Conservation (phyloP, 1,140 invertebrate genomes). For the Leucophenga varia region DNA sequence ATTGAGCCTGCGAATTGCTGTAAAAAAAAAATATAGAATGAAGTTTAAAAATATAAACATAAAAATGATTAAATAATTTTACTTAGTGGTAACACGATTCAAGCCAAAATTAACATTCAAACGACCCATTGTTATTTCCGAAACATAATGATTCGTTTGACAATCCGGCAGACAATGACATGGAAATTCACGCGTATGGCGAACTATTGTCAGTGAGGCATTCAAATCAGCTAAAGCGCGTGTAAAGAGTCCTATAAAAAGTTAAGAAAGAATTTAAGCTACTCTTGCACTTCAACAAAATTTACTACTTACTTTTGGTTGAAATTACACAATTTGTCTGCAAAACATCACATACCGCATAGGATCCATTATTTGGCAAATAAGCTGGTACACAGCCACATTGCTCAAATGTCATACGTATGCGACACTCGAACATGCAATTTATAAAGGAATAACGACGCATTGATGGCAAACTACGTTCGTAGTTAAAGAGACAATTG, state of each 20-base stretch:
- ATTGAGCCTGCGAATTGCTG: slow-evolving; percentile 15
- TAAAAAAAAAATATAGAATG: neutral
- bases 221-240: slow-evolving; percentile 38
- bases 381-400: slow-evolving; percentile 66
- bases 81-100: slow-evolving; percentile 25
- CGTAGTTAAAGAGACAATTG: slow-evolving; percentile 62
- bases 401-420: slow-evolving; percentile 48
- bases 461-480: slow-evolving; percentile 55
- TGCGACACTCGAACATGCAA: slow-evolving; percentile 63
- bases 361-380: slow-evolving; percentile 58
- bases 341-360: slow-evolving; percentile 24
- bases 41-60: neutral
- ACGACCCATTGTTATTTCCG: slow-evolving; percentile 60
- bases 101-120: slow-evolving; percentile 51
- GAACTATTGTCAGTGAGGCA: slow-evolving; percentile 29
- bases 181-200: slow-evolving; percentile 31
- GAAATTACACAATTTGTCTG: slow-evolving; percentile 35
- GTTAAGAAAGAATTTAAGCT: neutral
- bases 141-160: slow-evolving; percentile 60
- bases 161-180: slow-evolving; percentile 62
- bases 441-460: slow-evolving; percentile 64
- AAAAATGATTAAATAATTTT: neutral
- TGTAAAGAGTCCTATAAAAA: slow-evolving; percentile 32
- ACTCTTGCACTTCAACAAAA: too few species aligned
- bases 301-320: slow-evolving; percentile 31